Conservation (phyloP, 1,140 invertebrate genomes). For the Pogonus chalceus region DNA sequence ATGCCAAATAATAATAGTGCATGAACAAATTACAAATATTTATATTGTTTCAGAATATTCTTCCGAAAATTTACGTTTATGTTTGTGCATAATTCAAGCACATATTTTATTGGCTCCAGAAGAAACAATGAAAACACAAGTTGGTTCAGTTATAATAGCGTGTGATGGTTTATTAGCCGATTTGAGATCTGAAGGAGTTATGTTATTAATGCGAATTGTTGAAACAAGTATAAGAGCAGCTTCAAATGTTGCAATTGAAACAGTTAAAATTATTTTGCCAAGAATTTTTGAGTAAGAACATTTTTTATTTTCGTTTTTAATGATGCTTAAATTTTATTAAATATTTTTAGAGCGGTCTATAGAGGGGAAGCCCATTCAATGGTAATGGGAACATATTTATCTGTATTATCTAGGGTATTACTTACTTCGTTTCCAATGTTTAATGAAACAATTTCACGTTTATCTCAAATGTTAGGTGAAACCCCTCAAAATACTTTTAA, state of each 20-base stretch:
- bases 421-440: slow-evolving; percentile 63
- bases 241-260: slow-evolving; percentile 49
- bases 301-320: slow-evolving; percentile 12
- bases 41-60: slow-evolving; percentile 52
- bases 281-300: slow-evolving; percentile 54
- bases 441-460: slow-evolving; percentile 48
- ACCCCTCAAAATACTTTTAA: slow-evolving; percentile 50
- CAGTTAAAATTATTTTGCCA: slow-evolving; percentile 54
- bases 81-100: slow-evolving; percentile 69
- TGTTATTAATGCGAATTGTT: slow-evolving; percentile 60
- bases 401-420: slow-evolving; percentile 65
- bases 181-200: slow-evolving; percentile 66
- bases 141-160: slow-evolving; percentile 52
- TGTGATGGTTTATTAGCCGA: slow-evolving; percentile 64
- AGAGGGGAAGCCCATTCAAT: slow-evolving; percentile 57
- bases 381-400: slow-evolving; percentile 66
- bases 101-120: slow-evolving; percentile 75
- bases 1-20: slow-evolving; percentile 20
- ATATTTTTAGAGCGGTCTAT: slow-evolving; percentile 45
- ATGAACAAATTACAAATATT: slow-evolving; percentile 2
- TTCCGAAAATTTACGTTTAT: slow-evolving; percentile 66
- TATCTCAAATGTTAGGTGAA: slow-evolving; percentile 36
- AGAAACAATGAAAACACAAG: slow-evolving; percentile 65
- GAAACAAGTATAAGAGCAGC: slow-evolving; percentile 58
- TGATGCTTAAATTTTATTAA: slow-evolving; percentile 13